Evolutionary conservation across 53 echinoderm and acorn worm genomes (phyloP).

Genomic region (Echinarachnius parma): DNA sequence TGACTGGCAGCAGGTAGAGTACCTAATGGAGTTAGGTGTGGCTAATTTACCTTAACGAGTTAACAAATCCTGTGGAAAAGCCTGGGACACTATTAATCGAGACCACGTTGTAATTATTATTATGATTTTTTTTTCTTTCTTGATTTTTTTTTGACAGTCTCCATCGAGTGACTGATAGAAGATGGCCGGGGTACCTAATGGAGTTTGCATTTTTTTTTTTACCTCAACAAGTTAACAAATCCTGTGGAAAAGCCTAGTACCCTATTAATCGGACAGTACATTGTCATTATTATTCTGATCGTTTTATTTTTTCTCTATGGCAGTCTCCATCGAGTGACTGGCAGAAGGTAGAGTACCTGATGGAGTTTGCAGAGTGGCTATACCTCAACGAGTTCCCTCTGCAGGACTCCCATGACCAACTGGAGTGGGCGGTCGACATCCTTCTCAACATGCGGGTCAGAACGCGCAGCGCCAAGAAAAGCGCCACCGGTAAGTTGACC

Average conservation of each 20-base stretch:
- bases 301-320: too few species aligned
- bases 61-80: too few species aligned
- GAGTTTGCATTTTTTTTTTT: slow-evolving; percentile 90
- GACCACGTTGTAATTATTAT: too few species aligned
- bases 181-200: slow-evolving; percentile 85
- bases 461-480: slow-evolving; percentile 44
- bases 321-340: slow-evolving; percentile 75
- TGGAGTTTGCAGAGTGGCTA: slow-evolving; percentile 92
- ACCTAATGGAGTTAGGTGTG: slow-evolving; percentile 76
- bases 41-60: slow-evolving; percentile 86
- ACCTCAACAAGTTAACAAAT: slow-evolving; percentile 94
- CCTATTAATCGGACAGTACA: too few species aligned
- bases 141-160: too few species aligned
- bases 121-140: too few species aligned
- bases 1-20: slow-evolving; percentile 91
- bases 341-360: slow-evolving; percentile 95
- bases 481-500: slow-evolving; percentile 19
- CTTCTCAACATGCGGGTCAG: slow-evolving; percentile 87
- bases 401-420: slow-evolving; percentile 80
- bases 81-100: too few species aligned
- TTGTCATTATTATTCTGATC: too few species aligned
- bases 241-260: too few species aligned
- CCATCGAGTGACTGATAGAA: slow-evolving; percentile 87
- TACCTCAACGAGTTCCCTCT: slow-evolving; percentile 87
- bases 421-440: slow-evolving; percentile 92